These are phyloP conservation scores for human (Homo sapiens) DNA, from an alignment of 2,113 vertebrate species.

Conservation along the genomic window GRCh38 chr22:34231001-34231500, in stretches of 20 bases:
- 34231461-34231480: background rate
- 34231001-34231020: background rate
- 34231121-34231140: background rate
- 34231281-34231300: background rate
- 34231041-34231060: background rate
- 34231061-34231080: background rate
- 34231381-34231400: background rate
- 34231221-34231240: background rate
- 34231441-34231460: background rate
- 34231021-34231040: background rate
- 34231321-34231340: background rate
- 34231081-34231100: background rate
- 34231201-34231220: background rate
- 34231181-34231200: background rate
- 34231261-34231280: background rate
- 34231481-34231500: background rate
- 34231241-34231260: background rate
- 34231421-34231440: background rate
- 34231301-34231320: background rate
- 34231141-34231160: background rate
- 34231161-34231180: background rate
- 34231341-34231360: background rate
- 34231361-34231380: background rate
- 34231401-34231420: background rate
- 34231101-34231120: background rate